Base-by-base conservation (phyloP, 1,140 invertebrate genomes). In the Nephila pilipes region DNA sequence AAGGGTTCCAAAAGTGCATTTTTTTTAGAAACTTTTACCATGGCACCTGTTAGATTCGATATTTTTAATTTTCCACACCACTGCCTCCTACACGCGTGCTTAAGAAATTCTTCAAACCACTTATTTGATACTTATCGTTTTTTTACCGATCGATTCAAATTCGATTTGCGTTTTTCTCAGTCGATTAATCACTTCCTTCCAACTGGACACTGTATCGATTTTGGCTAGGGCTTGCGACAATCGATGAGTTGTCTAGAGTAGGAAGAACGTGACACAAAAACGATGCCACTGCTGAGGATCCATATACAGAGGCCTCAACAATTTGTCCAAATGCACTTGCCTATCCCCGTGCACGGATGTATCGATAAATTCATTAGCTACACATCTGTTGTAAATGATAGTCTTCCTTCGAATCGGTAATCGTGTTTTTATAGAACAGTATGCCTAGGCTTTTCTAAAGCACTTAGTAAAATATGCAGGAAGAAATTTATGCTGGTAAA, bases 121-220 rank as follows among this genome's bases (percentile, higher is more conserved):
- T 85, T 92, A 92, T 85, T 85, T 92, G 90, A 92, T 92, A 92
- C 81, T 92, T 92, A 92, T 92, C 90, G 90, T 92, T 91, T 92
- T 89, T 89, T 92, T 65, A 85, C 80, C 80, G 65, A 92, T 92
- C 90, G 90, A 92, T 85, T 85, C 36, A 85, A 92, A 92, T 54
- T 92, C 90, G 90, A 92, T 92, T 85, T 92, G 90, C 81, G 90
- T 92, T 92, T 92, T 92, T 92, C 90, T 92, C 90, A 92, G 90
- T 92, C 90, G 63, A 92, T 92, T 92, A 92, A 92, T 92, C 90
- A 92, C 81, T 92, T 85, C 81, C 81, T 85, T 92, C 89, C 89
- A 91, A 91, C 90, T 92, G 90, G 90, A 92, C 90, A 92, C 90
- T 92, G 20, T 75, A 92, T 92, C 81, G 90, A 92, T 92, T 81